A percentile compares a stretch with the other conserved stretches of the same genome.
Evolutionary conservation across 2,888 invertebrate species (phyloP).

Genomic region (Caenorhabditis macrosperma): DNA sequence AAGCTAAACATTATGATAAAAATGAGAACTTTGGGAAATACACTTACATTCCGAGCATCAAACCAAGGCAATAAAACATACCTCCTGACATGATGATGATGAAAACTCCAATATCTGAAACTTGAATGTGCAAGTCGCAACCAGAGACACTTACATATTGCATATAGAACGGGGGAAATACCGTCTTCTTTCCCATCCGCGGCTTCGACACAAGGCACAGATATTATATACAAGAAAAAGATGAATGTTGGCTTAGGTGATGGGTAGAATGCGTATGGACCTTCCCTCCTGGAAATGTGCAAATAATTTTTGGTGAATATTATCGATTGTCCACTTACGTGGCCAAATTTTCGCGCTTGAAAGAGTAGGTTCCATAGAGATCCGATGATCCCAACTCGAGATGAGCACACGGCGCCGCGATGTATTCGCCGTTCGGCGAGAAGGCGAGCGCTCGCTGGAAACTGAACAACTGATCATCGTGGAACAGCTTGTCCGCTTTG

Average conservation of each 20-base stretch:
- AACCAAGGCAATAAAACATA: no score
- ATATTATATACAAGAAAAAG: no score
- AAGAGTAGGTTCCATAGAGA: slow-evolving; percentile 84
- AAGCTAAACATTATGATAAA: no score
- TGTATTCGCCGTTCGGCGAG: slow-evolving; percentile 91
- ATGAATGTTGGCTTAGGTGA: slow-evolving; percentile 86
- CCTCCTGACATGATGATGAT: no score
- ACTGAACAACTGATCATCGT: slow-evolving; percentile 94
- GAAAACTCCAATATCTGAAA: no score
- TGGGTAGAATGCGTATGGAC: slow-evolving; percentile 56
- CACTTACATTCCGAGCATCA: no score
- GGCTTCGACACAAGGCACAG: no score
- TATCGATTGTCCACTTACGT: slow-evolving; percentile 78
- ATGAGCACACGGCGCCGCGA: slow-evolving; percentile 88
- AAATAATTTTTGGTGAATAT: not conserved
- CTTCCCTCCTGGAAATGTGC: slow-evolving; percentile 32
- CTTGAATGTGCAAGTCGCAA: no score
- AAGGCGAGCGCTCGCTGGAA: slow-evolving; percentile 93
- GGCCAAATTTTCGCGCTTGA: slow-evolving; percentile 83
- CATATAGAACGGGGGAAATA: no score
- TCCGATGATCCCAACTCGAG: slow-evolving; percentile 80
- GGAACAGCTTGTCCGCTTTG: slow-evolving; percentile 84
- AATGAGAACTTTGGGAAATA: no score
- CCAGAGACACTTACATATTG: no score
- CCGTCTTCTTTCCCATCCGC: no score